These are phyloP conservation scores for Lagodon rhomboides DNA, from an alignment of 2,797 vertebrate genomes.

Conservation along the genomic window DNA sequence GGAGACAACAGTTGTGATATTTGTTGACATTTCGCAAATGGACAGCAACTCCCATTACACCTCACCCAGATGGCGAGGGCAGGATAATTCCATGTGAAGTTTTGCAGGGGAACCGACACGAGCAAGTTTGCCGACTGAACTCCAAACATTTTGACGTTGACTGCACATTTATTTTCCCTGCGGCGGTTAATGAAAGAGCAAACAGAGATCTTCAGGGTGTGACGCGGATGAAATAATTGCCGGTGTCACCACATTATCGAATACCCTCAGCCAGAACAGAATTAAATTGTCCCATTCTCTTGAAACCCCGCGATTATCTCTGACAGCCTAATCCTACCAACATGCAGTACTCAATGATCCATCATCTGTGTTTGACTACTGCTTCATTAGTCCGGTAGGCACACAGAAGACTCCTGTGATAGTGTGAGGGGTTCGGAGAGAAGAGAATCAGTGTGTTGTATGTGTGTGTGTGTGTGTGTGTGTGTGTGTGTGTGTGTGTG, in stretches of 20 bases:
- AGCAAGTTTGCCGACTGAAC: conserved; percentile 15
- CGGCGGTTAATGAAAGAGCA: conserved; percentile 46
- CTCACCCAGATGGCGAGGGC: not conserved
- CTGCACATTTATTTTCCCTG: conserved; percentile 21
- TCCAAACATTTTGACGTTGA: conserved; percentile 38
- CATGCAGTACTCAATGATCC: conserved; percentile 64
- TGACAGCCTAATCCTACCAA: conserved; percentile 69
- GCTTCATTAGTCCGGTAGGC: conserved; percentile 64
- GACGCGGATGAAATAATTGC: conserved; percentile 58
- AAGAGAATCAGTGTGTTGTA: conserved; percentile 10
- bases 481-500: conserved; percentile 12
- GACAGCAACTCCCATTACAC: conserved; percentile 47
- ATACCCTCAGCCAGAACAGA: conserved; percentile 56
- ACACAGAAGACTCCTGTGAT: conserved; percentile 48
- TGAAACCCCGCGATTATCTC: conserved; percentile 64
- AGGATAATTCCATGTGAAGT: conserved; percentile 6
- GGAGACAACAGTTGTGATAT: conserved; percentile 73
- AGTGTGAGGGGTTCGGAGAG: conserved; percentile 1
- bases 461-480: conserved; percentile 6
- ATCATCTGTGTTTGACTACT: conserved; percentile 68
- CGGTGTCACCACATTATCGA: conserved; percentile 53
- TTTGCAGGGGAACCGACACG: conserved; percentile 3
- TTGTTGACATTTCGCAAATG: conserved; percentile 78
- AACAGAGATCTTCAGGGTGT: conserved; percentile 31
- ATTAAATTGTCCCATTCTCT: conserved; percentile 63